Conservation (phyloP, 1,140 invertebrate species). For the Sinonovacula constricta region DNA sequence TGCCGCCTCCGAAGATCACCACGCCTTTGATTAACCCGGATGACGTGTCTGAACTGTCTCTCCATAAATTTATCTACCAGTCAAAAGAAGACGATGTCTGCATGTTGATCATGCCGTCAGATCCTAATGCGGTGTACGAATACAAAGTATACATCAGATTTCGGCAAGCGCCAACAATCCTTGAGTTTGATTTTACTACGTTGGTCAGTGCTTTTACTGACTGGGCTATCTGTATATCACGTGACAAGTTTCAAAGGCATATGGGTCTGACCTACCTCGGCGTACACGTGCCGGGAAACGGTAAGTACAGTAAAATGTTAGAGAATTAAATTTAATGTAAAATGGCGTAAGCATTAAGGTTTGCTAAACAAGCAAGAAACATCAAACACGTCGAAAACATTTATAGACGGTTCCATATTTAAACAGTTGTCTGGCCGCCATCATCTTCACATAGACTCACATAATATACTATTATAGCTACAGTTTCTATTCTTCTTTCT, state of each 20-base stretch:
- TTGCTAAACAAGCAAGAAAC: no score
- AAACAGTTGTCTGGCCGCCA: neutral
- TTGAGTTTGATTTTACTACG: slow-evolving; percentile 16
- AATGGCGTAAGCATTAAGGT: neutral
- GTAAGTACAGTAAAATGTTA: neutral
- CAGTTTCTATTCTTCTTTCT: neutral
- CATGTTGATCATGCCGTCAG: slow-evolving; percentile 11
- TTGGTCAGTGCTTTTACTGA: neutral
- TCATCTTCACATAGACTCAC: neutral
- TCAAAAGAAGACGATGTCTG: slow-evolving; percentile 14
- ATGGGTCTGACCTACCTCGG: slow-evolving; percentile 14
- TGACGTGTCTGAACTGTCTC: neutral
- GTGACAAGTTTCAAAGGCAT: slow-evolving; percentile 5
- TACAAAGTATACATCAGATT: slow-evolving; percentile 23
- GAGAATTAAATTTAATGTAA: neutral
- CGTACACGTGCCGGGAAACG: slow-evolving; percentile 11
- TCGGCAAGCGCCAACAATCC: neutral
- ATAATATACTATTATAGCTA: neutral
- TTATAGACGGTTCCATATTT: neutral
- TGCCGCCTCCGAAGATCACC: neutral
- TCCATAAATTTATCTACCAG: neutral
- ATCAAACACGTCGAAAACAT: no score
- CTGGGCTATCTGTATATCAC: slow-evolving; percentile 22
- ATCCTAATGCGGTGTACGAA: neutral
- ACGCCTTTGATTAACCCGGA: neutral